Conservation (phyloP, 92 coral and sea anemone species). For the Epizoanthus illoricatus region DNA sequence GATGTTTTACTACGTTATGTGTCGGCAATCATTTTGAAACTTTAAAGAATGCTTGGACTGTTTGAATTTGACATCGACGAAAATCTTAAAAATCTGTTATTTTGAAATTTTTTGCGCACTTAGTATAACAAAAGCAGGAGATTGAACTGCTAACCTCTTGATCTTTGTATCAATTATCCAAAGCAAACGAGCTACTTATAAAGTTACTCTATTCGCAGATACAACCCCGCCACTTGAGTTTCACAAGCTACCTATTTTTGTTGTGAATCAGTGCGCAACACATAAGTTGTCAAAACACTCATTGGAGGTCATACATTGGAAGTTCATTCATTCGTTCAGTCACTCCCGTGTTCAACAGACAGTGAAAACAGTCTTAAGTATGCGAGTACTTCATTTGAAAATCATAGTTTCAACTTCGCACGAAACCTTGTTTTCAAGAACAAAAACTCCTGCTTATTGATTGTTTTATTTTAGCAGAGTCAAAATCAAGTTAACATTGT, state of each 20-base stretch:
- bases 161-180: background rate
- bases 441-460: background rate
- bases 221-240: background rate
- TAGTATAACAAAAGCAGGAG: background rate
- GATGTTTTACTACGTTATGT: background rate
- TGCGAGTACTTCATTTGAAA: background rate
- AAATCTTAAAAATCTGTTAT: background rate
- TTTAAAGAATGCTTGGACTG: background rate
- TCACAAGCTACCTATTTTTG: background rate
- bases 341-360: slow-evolving; percentile 13
- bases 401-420: background rate
- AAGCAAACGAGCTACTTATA: background rate
- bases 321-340: slow-evolving; percentile 5
- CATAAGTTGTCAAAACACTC: background rate
- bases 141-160: background rate
- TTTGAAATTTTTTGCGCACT: background rate
- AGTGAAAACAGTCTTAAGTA: slow-evolving; percentile 1
- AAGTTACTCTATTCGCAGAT: background rate
- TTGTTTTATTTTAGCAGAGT: background rate
- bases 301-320: background rate
- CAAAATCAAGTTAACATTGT: no score
- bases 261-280: background rate
- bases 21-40: background rate
- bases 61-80: no score
- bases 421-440: background rate